These are phyloP conservation scores for Anguilla pacifica DNA, from an alignment of 2,797 vertebrate species.

Conservation along the genomic window DNA sequence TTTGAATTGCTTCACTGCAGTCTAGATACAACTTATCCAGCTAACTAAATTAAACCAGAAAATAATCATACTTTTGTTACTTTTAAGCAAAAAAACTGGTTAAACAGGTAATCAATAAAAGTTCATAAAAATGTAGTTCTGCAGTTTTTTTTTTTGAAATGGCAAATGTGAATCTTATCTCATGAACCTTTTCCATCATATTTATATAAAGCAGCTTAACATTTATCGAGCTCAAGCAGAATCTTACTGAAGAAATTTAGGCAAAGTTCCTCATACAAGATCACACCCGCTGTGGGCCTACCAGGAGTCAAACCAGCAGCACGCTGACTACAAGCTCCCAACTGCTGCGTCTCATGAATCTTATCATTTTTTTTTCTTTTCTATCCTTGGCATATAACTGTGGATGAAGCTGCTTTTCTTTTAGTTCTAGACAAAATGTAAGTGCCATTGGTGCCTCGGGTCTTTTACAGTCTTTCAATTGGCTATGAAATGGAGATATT, in stretches of 20 bases:
- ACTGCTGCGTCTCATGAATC: background rate
- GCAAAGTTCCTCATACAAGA: background rate
- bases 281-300: background rate
- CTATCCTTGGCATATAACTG: background rate
- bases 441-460: background rate
- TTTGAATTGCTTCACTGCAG: no score
- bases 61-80: background rate
- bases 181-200: background rate
- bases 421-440: background rate
- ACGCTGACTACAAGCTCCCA: background rate
- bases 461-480: background rate
- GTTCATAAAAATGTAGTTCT: background rate
- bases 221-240: background rate
- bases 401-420: background rate
- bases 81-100: background rate
- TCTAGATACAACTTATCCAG: no score
- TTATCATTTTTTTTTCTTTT: background rate
- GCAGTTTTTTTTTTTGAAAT: background rate
- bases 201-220: background rate
- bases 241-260: no score
- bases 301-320: background rate
- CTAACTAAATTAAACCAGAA: background rate
- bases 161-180: background rate
- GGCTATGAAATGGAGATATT: background rate
- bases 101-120: conserved; percentile 4